These are phyloP conservation scores for Camponotus pennsylvanicus DNA, from an alignment of 1,140 invertebrate species.

Conservation along the genomic window DNA sequence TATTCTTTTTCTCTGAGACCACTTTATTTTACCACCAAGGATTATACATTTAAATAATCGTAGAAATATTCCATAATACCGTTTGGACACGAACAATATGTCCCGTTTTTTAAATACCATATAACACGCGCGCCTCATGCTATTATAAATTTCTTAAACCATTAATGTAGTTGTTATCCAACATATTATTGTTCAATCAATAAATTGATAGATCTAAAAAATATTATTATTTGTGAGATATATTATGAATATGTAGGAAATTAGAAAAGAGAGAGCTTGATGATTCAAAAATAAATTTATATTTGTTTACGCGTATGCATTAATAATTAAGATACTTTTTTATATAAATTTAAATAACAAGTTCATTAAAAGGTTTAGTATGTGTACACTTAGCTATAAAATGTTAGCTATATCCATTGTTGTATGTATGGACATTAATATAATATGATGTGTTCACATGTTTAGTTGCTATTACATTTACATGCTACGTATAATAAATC, in stretches of 20 bases:
- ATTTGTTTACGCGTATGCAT: neutral
- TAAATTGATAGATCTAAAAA: neutral
- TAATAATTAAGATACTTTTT: neutral
- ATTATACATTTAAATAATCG: slow-evolving; percentile 35
- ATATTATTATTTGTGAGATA: neutral
- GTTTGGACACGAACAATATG: neutral
- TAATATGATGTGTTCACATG: neutral
- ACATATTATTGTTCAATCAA: neutral
- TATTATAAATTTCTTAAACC: neutral
- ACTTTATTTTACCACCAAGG: slow-evolving; percentile 21
- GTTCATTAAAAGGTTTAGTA: neutral
- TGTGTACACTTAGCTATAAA: neutral
- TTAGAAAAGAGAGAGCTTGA: neutral
- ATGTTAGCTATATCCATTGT: neutral
- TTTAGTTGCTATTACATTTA: neutral
- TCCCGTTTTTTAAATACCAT: slow-evolving; percentile 14
- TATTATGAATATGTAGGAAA: neutral
- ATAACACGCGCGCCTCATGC: neutral
- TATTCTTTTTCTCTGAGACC: slow-evolving; percentile 13
- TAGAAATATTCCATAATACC: neutral
- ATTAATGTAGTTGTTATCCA: neutral
- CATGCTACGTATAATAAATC: neutral
- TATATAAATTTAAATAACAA: neutral
- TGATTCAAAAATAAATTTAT: neutral
- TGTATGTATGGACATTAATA: neutral